Percentiles rank a stretch among this genome's conserved stretches.
Conservation (phyloP, 2,113 vertebrate genomes). For the Dinomys branickii region DNA sequence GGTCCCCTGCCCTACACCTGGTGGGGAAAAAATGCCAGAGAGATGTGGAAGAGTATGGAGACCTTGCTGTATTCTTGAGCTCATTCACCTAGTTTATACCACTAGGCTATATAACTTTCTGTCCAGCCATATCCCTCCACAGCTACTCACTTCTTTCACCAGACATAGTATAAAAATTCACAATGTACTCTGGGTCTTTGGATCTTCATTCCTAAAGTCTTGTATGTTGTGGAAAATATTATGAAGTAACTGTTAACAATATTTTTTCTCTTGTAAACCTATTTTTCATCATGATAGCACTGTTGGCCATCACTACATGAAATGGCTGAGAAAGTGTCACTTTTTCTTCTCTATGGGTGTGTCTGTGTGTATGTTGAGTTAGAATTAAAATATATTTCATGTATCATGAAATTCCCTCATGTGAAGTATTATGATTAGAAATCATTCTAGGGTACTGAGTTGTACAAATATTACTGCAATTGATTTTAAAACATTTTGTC, state of each 20-base stretch:
- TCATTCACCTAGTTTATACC: background rate
- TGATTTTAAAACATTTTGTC: background rate
- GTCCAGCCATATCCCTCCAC: background rate
- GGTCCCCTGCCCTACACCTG: background rate
- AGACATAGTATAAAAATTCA: background rate
- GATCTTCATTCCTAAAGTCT: background rate
- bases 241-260: background rate
- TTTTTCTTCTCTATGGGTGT: background rate
- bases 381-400: background rate
- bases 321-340: background rate
- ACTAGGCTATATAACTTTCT: background rate
- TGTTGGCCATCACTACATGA: background rate
- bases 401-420: background rate
- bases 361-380: background rate
- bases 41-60: background rate
- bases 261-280: background rate
- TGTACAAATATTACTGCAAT: background rate
- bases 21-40: background rate
- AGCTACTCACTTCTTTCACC: background rate
- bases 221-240: background rate
- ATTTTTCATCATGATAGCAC: too few species aligned
- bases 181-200: background rate
- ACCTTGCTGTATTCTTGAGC: background rate
- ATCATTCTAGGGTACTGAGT: background rate
- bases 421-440: background rate